A percentile compares a stretch with the other conserved stretches of the same genome.
Conservation (phyloP, 2,888 invertebrate species). For the Panopea generosa region DNA sequence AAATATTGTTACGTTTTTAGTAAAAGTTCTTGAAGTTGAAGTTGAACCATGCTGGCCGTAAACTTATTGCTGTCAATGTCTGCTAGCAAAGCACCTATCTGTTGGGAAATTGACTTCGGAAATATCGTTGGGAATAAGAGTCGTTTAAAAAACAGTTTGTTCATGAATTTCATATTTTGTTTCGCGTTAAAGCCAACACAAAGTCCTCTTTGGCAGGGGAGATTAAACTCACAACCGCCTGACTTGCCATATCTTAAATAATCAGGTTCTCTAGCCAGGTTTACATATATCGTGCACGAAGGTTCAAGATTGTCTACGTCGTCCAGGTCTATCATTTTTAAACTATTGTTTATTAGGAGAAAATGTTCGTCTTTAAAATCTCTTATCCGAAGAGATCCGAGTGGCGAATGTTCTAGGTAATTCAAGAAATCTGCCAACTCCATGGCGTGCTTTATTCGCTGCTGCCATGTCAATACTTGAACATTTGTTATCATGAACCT, state of each 20-base stretch:
- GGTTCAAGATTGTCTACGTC: slow-evolving; percentile 81
- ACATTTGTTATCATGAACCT: slow-evolving; percentile 74
- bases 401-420: slow-evolving; percentile 80
- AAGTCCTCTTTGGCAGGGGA: slow-evolving; percentile 72
- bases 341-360: slow-evolving; percentile 72
- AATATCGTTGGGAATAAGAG: slow-evolving; percentile 75
- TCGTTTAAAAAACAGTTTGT: slow-evolving; percentile 73
- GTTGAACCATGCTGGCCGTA: no score
- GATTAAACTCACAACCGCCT: slow-evolving; percentile 65
- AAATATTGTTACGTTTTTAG: no score
- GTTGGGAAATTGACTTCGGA: slow-evolving; percentile 66
- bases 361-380: slow-evolving; percentile 83
- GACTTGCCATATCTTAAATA: slow-evolving; percentile 30
- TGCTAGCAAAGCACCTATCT: slow-evolving; percentile 57
- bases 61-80: slow-evolving; percentile 39
- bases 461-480: slow-evolving; percentile 73
- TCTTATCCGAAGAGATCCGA: slow-evolving; percentile 81
- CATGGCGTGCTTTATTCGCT: slow-evolving; percentile 72
- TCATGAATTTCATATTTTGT: slow-evolving; percentile 77
- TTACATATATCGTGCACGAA: slow-evolving; percentile 66
- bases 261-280: slow-evolving; percentile 25
- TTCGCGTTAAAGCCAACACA: slow-evolving; percentile 81
- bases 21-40: no score
- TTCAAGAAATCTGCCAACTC: slow-evolving; percentile 77
- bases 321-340: slow-evolving; percentile 83